Evolutionary conservation across 2,888 invertebrate genomes (phyloP).

Genomic region (Troides oblongomaculatus): DNA sequence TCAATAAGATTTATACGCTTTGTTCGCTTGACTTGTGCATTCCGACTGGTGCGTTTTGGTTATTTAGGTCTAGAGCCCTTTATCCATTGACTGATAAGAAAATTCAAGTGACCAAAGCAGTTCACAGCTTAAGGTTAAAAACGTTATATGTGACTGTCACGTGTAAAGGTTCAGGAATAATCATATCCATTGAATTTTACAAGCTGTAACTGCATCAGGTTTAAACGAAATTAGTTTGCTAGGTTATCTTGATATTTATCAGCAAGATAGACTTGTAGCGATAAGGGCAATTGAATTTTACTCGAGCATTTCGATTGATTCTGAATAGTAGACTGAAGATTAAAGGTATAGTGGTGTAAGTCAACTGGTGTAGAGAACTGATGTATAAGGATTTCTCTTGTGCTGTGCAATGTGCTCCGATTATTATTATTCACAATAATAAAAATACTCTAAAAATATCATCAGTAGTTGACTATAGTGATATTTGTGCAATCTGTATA

Average conservation of each 20-base stretch:
- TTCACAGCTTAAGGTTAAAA: slow-evolving; percentile 20
- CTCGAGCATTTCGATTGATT: slow-evolving; percentile 25
- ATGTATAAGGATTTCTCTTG: slow-evolving; percentile 24
- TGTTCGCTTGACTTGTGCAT: slow-evolving; percentile 73
- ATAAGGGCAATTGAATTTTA: slow-evolving; percentile 21
- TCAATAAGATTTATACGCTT: slow-evolving; percentile 73
- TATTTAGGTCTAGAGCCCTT: slow-evolving; percentile 17
- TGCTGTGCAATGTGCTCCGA: slow-evolving; percentile 25
- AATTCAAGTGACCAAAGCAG: slow-evolving; percentile 1
- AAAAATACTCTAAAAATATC: slow-evolving; percentile 12
- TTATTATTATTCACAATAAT: slow-evolving; percentile 22
- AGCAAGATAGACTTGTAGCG: slow-evolving; percentile 68
- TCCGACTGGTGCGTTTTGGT: slow-evolving; percentile 72
- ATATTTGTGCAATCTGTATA: slow-evolving; percentile 32
- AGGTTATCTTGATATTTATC: slow-evolving; percentile 64
- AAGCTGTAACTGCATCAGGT: slow-evolving; percentile 5
- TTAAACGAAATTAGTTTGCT: slow-evolving; percentile 45
- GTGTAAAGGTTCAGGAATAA: slow-evolving; percentile 13
- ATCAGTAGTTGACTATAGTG: slow-evolving; percentile 43
- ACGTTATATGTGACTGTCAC: slow-evolving; percentile 13
- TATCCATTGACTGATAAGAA: slow-evolving; percentile 10
- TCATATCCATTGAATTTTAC: slow-evolving; percentile 30
- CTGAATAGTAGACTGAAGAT: slow-evolving; percentile 24
- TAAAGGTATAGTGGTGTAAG: slow-evolving; percentile 31
- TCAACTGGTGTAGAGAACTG: slow-evolving; percentile 24